Percentiles rank a stretch among this genome's conserved stretches.
phyloP scores from a whole-genome alignment of 2,113 vertebrate genomes.

The Nipponia nippon region DNA sequence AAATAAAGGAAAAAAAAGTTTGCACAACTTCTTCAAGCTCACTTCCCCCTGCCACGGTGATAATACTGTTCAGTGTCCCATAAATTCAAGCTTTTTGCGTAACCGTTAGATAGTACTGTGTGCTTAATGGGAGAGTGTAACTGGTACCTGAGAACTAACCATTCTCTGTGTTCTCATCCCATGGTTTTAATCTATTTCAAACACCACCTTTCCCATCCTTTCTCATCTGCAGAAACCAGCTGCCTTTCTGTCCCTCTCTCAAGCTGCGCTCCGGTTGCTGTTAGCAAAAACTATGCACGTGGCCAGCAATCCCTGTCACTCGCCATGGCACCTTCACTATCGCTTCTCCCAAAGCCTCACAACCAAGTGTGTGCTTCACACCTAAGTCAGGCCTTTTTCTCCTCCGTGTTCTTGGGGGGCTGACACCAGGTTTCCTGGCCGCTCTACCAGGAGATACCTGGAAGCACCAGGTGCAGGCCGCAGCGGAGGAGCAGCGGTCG shows the following conservation, averaged over 20 bases:
- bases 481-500: neutral
- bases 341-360: neutral
- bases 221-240: too few relatives aligned
- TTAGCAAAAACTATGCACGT: fast-evolving
- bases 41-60: fast-evolving
- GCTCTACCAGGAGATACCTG: neutral
- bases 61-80: neutral
- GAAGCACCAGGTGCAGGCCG: neutral
- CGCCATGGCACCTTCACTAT: fast-evolving
- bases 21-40: neutral
- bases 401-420: neutral
- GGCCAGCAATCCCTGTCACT: neutral
- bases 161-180: neutral
- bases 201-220: fast-evolving
- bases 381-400: fast-evolving
- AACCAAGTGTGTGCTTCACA: neutral
- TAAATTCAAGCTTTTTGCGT: neutral
- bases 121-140: fast-evolving
- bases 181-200: fast-evolving
- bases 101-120: fast-evolving
- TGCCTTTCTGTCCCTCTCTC: fast-evolving
- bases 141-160: neutral
- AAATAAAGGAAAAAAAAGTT: neutral
- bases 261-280: neutral
- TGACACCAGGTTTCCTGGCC: fast-evolving